These are phyloP conservation scores for Mycalesis mineus DNA, from an alignment of 2,888 invertebrate species.

Conservation along the genomic window DNA sequence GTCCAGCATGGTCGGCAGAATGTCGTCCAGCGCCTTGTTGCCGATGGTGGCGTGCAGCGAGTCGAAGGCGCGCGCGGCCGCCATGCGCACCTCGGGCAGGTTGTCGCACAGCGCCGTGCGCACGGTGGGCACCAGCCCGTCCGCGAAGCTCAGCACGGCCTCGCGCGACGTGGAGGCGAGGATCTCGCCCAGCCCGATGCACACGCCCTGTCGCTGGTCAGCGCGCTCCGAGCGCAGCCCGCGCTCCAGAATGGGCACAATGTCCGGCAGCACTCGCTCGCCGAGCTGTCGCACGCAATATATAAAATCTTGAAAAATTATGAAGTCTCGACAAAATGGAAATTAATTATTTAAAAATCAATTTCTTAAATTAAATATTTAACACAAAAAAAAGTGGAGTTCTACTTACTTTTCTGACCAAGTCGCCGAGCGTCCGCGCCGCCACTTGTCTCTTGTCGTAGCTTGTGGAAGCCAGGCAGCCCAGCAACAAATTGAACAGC, in stretches of 20 bases:
- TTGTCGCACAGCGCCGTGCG: conserved; percentile 96
- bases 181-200: conserved; percentile 98
- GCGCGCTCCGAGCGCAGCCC: conserved; percentile 94
- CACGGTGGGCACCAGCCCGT: conserved; percentile 87
- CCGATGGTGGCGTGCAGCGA: conserved; percentile 96
- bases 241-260: conserved; percentile 96
- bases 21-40: conserved; percentile 95
- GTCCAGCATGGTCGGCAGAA: conserved; percentile 93
- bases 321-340: no score
- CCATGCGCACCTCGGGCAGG: conserved; percentile 92
- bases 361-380: no score
- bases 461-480: conserved; percentile 96
- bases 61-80: conserved; percentile 98
- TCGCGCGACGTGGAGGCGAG: conserved; percentile 97
- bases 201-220: conserved; percentile 98
- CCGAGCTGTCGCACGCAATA: conserved; percentile 80
- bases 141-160: conserved; percentile 87
- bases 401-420: conserved; percentile 86
- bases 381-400: no score
- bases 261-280: conserved; percentile 97
- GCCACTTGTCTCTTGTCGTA: conserved; percentile 98
- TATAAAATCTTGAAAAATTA: no score
- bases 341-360: no score
- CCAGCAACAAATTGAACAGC: conserved; percentile 92
- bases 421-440: conserved; percentile 96